A percentile compares a stretch with the other conserved stretches of the same genome.
phyloP scores from a whole-genome alignment of 1,140 invertebrate species.

The Phthorimaea operculella region DNA sequence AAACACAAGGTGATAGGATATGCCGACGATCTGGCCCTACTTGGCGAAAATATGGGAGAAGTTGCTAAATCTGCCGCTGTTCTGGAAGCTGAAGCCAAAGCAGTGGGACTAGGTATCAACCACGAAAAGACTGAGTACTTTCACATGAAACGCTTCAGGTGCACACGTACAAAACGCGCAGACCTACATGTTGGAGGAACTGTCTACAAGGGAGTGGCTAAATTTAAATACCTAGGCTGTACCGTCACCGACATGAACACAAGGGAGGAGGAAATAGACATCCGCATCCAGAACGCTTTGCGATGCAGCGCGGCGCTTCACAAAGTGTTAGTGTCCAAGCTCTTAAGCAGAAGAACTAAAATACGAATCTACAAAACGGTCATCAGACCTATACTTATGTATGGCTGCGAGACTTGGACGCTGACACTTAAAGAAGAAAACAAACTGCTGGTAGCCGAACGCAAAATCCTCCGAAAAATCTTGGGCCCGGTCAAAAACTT shows the following conservation, averaged over 20 bases:
- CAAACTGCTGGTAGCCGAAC: not conserved
- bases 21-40: conserved; percentile 3
- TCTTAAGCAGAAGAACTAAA: conserved; percentile 4
- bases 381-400: too few species aligned
- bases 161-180: not conserved
- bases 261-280: not conserved
- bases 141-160: not conserved
- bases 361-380: not conserved
- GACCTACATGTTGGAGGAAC: not conserved
- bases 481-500: not conserved
- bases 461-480: not conserved
- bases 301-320: not conserved
- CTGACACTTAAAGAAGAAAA: not conserved
- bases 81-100: not conserved
- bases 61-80: not conserved
- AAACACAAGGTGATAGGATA: conserved; percentile 6
- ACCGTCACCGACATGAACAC: not conserved
- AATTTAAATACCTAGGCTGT: conserved; percentile 1
- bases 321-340: conserved; percentile 2
- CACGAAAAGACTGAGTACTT: conserved; percentile 2
- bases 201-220: not conserved
- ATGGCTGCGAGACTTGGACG: not conserved
- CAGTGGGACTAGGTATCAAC: conserved; percentile 1
- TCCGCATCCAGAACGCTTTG: not conserved
- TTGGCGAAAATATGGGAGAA: not conserved